These are phyloP conservation scores for Synaphobranchus kaupii DNA, from an alignment of 2,797 vertebrate species.

Conservation along the genomic window DNA sequence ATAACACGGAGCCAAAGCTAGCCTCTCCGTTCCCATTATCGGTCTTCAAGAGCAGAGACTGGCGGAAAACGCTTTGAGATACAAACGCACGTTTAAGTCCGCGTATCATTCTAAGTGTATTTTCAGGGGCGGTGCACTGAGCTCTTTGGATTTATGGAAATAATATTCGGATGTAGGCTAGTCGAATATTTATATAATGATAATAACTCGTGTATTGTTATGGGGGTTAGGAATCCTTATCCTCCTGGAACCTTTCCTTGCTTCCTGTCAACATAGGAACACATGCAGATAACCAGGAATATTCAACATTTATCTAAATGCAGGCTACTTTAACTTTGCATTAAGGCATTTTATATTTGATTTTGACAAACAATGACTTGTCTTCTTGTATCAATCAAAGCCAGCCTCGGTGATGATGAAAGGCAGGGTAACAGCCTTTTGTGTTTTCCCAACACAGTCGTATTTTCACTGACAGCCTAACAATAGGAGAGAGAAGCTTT, in stretches of 20 bases:
- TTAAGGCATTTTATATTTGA: not conserved
- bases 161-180: not conserved
- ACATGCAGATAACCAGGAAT: not conserved
- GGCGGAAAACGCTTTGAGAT: constrained; percentile 37
- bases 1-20: constrained; percentile 60
- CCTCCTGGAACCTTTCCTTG: not conserved
- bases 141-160: not conserved
- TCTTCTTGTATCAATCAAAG: not conserved
- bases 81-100: not conserved
- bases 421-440: constrained; percentile 55
- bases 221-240: not conserved
- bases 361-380: not conserved
- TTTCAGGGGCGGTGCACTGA: not conserved
- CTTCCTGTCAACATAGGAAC: not conserved
- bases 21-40: constrained; percentile 49
- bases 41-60: constrained; percentile 50
- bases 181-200: too few species aligned
- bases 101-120: not conserved
- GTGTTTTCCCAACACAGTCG: constrained; percentile 53
- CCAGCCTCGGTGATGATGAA: constrained; percentile 52
- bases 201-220: too few species aligned
- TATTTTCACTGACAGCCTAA: constrained; percentile 49
- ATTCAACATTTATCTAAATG: not conserved
- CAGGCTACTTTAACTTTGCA: not conserved
- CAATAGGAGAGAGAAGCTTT: constrained; percentile 32